Evolutionary conservation across 1,140 invertebrate genomes (phyloP), one percentile per base, ranked within the genome.

Genomic region (Heliconius nattereri): DNA sequence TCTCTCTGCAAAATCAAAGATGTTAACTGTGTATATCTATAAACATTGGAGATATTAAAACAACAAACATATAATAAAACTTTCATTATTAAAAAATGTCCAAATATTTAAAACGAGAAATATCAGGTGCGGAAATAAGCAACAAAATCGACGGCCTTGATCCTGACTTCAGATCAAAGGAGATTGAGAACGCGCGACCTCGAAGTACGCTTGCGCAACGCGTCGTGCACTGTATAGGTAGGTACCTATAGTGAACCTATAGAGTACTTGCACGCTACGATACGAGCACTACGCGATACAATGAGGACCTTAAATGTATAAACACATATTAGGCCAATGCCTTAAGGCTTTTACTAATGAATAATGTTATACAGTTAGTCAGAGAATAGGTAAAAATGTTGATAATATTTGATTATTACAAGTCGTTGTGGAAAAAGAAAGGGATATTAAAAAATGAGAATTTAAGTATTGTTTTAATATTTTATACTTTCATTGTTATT

Each of bases 91-190:
- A 8, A 37, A 71, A 20, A 32, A 9, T 35, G 16, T 71, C 29
- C 1, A 66, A 66, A 66, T 29, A 26, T 66, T 26, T 66, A 11
- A 60, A 60, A 26, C 37, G 66, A 71, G 29, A 81, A 82, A 70
- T 19, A 40, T 72, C 32, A 40, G 9, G 20, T 72, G 71, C 71
- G 32, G 35, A 72, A 72, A 72, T 40, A 71, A 71, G 29, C 71
- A 37, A 72, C 80, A 82, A 83, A 83, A 76, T 75, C 40, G 45
- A 19, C 75, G 81, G 76, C 89, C 89, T 89, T 90, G 89, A 90
- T 87, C 88, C 84, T 90, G 89, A 89, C 89, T 89, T 87, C 89
- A 84, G 83, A 49, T 73, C 66, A 78, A 73, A 72, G 71, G 70
- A 72, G 76, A 76, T 79, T 77, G 79, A 76, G 76, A 60, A 71